Evolutionary conservation across 1,140 invertebrate genomes (phyloP), one percentile per base, ranked within the genome.

Genomic region (Polypedilum pembai): DNA sequence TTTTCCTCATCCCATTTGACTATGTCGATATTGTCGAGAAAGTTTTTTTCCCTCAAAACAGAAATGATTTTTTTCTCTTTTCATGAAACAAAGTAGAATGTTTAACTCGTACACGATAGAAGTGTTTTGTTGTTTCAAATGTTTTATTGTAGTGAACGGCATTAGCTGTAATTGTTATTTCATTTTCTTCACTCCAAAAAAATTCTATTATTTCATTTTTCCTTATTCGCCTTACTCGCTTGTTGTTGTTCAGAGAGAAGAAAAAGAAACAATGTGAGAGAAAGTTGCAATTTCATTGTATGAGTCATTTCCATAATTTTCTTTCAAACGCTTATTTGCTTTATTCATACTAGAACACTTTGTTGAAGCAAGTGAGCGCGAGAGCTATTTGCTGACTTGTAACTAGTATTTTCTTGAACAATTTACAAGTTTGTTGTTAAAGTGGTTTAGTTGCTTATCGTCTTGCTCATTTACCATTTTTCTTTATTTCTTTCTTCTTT

Each of bases 391-490:
- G 45, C n/a, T 56, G 45, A 56, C 45, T 56, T 56, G 45, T 56
- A 56, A 56, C 45, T 15, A 56, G 45, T 56, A 56, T 56, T 56
- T 15, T n/a, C 15, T 12, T 33, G n/a, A 69, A 69, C 65, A 69
- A 69, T 69, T 69, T 69, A 21, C 65, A 69, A 69, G 65, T 69
- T 69, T 69, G 65, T 69, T 7, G 65, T 3, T 69, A 69, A 69
- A 69, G 65, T 69, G 65, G 65, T 69, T 20, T 69, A 69, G 65
- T 69, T 21, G 45, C 65, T 69, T 69, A 69, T 69, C 65, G 65
- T 18, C 20, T 69, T 10, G 20, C 65, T 69, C 65, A 69, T 69
- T 69, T 20, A 69, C 65, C 18, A 69, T 18, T 69, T 69, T 66
- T 8, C 8, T 66, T 66, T 20, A n/a, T 15, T 12, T 56, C 12